Conservation (phyloP, 2,113 vertebrate species). For the Pseudonaja textilis region DNA sequence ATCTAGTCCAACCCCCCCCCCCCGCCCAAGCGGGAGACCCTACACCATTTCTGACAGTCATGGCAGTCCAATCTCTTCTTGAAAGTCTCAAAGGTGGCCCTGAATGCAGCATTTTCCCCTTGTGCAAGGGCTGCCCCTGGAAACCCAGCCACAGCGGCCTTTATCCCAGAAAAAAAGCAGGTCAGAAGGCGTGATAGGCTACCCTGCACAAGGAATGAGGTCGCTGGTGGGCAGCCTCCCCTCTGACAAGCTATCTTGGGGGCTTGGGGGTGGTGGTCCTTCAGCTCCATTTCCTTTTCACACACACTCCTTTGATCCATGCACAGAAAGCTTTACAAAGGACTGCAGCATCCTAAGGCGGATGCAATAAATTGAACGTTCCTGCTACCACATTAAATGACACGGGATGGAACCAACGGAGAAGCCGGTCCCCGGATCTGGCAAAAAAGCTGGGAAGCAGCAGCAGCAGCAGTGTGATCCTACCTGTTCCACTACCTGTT, state of each 20-base stretch:
- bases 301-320: background rate
- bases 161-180: background rate
- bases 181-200: background rate
- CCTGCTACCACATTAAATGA: background rate
- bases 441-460: background rate
- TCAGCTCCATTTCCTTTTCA: background rate
- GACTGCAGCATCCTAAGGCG: background rate
- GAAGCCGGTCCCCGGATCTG: background rate
- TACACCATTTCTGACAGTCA: too few species aligned
- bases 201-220: background rate
- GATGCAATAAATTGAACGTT: background rate
- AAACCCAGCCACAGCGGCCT: background rate
- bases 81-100: conserved; percentile 31
- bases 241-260: background rate
- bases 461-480: too few species aligned
- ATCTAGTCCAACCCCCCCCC: too few species aligned
- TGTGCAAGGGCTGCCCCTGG: conserved; percentile 33
- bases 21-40: too few species aligned
- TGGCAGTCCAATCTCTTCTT: too few species aligned
- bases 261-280: too few species aligned
- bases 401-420: background rate
- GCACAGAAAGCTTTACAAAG: background rate
- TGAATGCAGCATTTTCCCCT: conserved; percentile 64
- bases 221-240: background rate
- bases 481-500: too few species aligned